Evolutionary conservation across 2,113 vertebrate species (phyloP).

Genomic region (Cyprinodon variegatus): DNA sequence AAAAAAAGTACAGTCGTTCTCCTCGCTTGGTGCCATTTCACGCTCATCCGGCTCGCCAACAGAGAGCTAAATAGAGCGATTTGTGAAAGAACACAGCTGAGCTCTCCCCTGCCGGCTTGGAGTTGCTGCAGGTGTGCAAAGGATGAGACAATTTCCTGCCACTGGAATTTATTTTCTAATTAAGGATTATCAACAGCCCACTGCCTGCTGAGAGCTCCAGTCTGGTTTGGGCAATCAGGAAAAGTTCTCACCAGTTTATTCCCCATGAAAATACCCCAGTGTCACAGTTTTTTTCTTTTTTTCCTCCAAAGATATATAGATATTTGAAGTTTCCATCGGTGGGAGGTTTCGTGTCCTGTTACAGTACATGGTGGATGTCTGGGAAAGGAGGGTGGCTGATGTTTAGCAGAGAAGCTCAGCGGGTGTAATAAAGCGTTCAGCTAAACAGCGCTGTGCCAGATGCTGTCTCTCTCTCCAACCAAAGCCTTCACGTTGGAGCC

Average conservation of each 20-base stretch:
- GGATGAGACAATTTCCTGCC: constrained; percentile 52
- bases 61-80: constrained; percentile 55
- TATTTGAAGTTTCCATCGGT: constrained; percentile 28
- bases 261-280: constrained; percentile 42
- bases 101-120: constrained; percentile 41
- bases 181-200: constrained; percentile 77
- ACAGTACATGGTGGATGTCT: neutral
- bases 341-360: constrained; percentile 7
- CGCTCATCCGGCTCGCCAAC: constrained; percentile 39
- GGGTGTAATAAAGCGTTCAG: constrained; percentile 1
- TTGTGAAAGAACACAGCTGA: constrained; percentile 57
- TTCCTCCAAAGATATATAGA: constrained; percentile 19
- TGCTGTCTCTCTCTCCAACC: constrained; percentile 2
- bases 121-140: constrained; percentile 67
- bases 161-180: constrained; percentile 74
- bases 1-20: constrained; percentile 11
- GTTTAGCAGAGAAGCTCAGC: neutral
- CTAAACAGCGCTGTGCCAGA: neutral
- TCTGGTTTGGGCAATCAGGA: constrained; percentile 56
- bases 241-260: constrained; percentile 50
- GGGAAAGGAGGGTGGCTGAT: neutral
- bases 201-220: constrained; percentile 59
- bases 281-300: constrained; percentile 23
- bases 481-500: neutral
- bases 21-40: constrained; percentile 34